Evolutionary conservation across 2,113 vertebrate genomes (phyloP).

Genomic region (Tenebrosternarchus preto): DNA sequence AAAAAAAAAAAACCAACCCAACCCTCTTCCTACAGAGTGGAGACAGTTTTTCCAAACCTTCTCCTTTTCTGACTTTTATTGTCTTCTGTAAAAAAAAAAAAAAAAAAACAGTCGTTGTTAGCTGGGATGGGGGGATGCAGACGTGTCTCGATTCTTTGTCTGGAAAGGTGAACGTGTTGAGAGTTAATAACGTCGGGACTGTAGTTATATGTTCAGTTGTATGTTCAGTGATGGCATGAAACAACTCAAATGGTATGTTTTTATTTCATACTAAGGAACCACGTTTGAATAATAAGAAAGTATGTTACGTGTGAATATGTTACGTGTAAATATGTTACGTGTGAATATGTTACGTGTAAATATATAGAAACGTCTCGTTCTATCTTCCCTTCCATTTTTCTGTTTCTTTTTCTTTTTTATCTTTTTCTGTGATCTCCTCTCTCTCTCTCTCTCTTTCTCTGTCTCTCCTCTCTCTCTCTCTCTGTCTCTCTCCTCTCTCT

Average conservation of each 20-base stretch:
- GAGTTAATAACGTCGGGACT: too few relatives aligned
- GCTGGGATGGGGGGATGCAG: not conserved
- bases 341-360: too few relatives aligned
- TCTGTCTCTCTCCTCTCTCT: not conserved
- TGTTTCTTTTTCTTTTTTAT: not conserved
- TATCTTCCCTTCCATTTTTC: not conserved
- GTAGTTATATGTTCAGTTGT: too few relatives aligned
- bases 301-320: too few relatives aligned
- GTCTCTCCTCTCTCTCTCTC: not conserved
- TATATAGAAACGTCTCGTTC: not conserved
- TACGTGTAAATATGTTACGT: too few relatives aligned
- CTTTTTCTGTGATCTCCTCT: not conserved
- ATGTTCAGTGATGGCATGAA: too few relatives aligned
- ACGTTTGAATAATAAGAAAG: too few relatives aligned
- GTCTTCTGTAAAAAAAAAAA: not conserved
- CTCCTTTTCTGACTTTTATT: not conserved
- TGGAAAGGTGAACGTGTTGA: too few relatives aligned
- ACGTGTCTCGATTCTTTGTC: not conserved
- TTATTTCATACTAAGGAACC: too few relatives aligned
- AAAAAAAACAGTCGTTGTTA: not conserved
- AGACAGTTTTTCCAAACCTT: not conserved
- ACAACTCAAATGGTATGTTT: too few relatives aligned
- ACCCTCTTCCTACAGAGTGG: not conserved
- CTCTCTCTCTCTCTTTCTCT: not conserved
- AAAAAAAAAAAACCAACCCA: too few relatives aligned